phyloP scores from a whole-genome alignment of 2,888 invertebrate genomes.

The Plutella xylostella region DNA sequence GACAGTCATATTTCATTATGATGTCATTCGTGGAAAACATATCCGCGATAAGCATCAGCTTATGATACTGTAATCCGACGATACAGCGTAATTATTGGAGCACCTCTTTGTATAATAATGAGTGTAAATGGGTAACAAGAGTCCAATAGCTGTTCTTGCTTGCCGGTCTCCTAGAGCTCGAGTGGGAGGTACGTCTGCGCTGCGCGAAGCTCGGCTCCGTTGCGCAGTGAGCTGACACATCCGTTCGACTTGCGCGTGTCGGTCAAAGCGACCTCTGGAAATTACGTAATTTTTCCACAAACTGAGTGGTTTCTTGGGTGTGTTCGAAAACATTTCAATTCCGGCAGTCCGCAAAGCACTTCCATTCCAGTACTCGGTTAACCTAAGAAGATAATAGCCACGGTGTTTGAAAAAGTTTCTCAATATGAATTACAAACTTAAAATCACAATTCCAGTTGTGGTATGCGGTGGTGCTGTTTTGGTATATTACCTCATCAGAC shows the following conservation, averaged over 20 bases:
- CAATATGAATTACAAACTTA: constrained; percentile 60
- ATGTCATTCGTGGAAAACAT: constrained; percentile 37
- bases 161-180: constrained; percentile 27
- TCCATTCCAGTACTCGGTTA: constrained; percentile 33
- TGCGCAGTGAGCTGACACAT: constrained; percentile 67
- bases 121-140: constrained; percentile 58
- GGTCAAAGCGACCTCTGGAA: constrained; percentile 64
- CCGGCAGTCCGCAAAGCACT: constrained; percentile 39
- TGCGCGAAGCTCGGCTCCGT: constrained; percentile 37
- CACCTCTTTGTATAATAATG: constrained; percentile 35
- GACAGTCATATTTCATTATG: no score
- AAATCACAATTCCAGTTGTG: constrained; percentile 60
- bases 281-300: constrained; percentile 64
- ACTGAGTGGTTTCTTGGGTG: constrained; percentile 54
- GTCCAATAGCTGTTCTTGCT: constrained; percentile 40
- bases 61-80: constrained; percentile 46
- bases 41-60: no score
- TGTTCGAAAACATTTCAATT: constrained; percentile 49
- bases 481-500: constrained; percentile 66
- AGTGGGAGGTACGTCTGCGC: constrained; percentile 54
- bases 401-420: constrained; percentile 24
- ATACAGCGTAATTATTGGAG: constrained; percentile 27
- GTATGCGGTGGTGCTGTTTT: constrained; percentile 66
- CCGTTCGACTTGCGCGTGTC: constrained; percentile 65
- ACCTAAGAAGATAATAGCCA: constrained; percentile 23